Conservation (phyloP, 2,113 vertebrate genomes). For the Boulengeromyrus knoepffleri region DNA sequence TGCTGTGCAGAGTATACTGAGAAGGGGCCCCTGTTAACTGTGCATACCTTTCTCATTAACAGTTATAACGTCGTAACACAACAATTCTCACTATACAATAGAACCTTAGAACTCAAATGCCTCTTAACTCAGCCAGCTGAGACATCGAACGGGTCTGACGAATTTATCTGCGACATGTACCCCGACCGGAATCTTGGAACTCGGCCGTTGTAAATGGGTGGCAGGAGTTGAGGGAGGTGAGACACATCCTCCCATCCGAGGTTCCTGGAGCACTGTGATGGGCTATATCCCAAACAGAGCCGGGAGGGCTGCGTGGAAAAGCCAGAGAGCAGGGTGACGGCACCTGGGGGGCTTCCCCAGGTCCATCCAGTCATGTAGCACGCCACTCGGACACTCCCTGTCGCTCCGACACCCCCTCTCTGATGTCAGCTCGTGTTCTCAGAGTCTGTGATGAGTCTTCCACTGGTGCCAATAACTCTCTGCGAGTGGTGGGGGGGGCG, state of each 20-base stretch:
- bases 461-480: not conserved
- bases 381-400: not conserved
- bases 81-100: not conserved
- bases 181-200: too few relatives aligned
- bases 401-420: too few relatives aligned
- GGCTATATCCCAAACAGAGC: not conserved
- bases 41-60: not conserved
- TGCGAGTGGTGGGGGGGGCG: not conserved
- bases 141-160: too few relatives aligned
- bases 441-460: not conserved
- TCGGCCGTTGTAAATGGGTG: too few relatives aligned
- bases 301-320: not conserved
- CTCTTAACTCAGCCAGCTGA: too few relatives aligned
- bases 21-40: not conserved
- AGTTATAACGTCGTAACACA: not conserved
- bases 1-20: not conserved
- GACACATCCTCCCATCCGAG: not conserved
- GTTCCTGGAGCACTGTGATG: not conserved
- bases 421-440: not conserved
- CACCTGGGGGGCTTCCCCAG: not conserved
- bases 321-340: not conserved
- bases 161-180: too few relatives aligned
- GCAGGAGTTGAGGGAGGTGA: too few relatives aligned
- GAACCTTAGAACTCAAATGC: too few relatives aligned
- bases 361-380: not conserved